Base-by-base conservation (phyloP, 2,888 invertebrate species). In the Blera fallax region DNA sequence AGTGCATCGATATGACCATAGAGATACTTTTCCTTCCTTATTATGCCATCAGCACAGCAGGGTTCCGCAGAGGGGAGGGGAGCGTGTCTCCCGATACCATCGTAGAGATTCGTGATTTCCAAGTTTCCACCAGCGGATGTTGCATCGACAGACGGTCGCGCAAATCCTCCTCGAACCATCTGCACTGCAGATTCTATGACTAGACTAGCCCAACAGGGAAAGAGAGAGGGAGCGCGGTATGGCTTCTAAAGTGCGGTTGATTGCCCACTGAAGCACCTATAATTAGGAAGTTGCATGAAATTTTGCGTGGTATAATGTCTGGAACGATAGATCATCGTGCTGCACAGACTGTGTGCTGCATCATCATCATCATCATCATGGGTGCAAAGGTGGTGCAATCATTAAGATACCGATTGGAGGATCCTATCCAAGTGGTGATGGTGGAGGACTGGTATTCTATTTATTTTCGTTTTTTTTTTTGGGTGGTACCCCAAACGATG, bases 281-380 rank as follows among this genome's bases (percentile, higher is more conserved):
- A 85, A 85, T 85, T 85, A 85, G 85, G 85, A 85, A 85, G 85
- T 85, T 85, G 85, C 81, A 85, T 85, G 81, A 73, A 81, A 81
- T 81, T 85, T 81, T 85, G 85, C 85, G 85, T 85, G 81, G 85
- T 81, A 62, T 85, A 81, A 85, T 81, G 54, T 81, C 62, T 65
- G 81, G 14, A 72, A 72, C 76, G 85, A 85, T 85, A 81, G 85
- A 85, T 85, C 80, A 85, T 85, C 65, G 74, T 74, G 77, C 72
- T 45, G 76, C 67, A 27, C 58, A 43, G 52, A 21, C 67, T 58
- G 37, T 65, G 6, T 27, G 24, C 70, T 40, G n/a, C 77, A 77
- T 70, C 77, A 52, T 69, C 77, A 52, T 69, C 77, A 64, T 70
- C 76, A 67, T 77, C 70, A 27, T 78, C 74, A 76, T 77, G 72